Evolutionary conservation across 2,113 vertebrate species (phyloP), one percentile per base, ranked within the genome.

Genomic region (Nanorana parkeri): DNA sequence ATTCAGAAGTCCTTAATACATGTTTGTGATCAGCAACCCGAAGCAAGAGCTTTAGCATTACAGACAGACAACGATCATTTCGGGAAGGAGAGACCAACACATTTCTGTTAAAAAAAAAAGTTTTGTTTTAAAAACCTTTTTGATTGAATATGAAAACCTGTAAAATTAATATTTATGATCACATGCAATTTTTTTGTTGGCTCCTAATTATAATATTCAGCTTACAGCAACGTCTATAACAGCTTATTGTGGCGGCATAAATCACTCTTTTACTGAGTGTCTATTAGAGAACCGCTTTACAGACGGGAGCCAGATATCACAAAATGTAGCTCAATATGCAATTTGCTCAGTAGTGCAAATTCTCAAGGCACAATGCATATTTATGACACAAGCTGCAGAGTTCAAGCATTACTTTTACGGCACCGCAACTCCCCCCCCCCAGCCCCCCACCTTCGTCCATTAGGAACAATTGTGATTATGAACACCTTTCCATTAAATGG

Each of bases 261-360:
- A 56, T 56, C 52, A 73, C 26, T 20, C 24, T 56, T 73, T 63
- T 19, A 66, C 64, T 15, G 29, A 65, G 23, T 2, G 21, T 8
- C 36, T 66, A 19, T 29, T 29, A 54, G 17, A 20, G 21, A 41
- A 36, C 73, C 5, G 17, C 23, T 8, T 61, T 21, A 32, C 23
- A 21, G 2, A 6, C 21, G 6, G 23, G 16, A 13, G 11, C 29
- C 54, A 36, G 21, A 17, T 16, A 77, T 17, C 68, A 20, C 26
- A 51, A n/a, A n/a, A 0, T 19, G n/a, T 5, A 68, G 26, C 28
- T 67, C 64, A 29, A 67, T 32, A 67, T 67, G 52, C 19, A 67
- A 60, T 80, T 69, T 71, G 17, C 17, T 71, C 16, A 17, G 11
- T 17, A 52, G 54, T 71, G 28, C 36, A 80, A 23, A 61, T 6